Base-by-base conservation (phyloP, 2,888 invertebrate genomes). In the Lomographa bimaculata region DNA sequence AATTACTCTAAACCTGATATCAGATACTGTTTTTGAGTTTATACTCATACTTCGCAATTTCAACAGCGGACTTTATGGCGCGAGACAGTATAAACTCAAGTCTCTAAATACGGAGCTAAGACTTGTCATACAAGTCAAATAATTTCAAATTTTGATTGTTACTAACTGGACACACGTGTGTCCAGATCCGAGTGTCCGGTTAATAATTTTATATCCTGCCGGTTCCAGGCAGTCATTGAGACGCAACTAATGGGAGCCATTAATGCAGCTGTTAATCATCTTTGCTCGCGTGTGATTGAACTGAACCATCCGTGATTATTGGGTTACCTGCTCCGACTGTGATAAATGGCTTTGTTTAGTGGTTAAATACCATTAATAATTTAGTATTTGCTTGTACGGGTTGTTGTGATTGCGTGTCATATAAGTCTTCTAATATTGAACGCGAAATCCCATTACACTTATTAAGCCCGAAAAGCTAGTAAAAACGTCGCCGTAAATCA, bases 401-500 rank as follows among this genome's bases (percentile, higher is more conserved):
- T 9, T 18, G 1, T 9, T 8, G n/a, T n/a, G 28, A 8, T 24
- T 7, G 19, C 41, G 23, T 33, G 23, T 23, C 33, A 26, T 16
- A 27, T 32, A 20, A 20, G 32, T 21, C 26, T 33, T 20, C 7
- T 18, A 11, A 52, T 53, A 53, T 38, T 42, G 30, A 55, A 50
- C 46, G 30, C 40, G 43, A 49, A 57, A 47, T 64, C 53, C 58
- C 69, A 73, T 75, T 71, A 68, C 71, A 58, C 66, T 72, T 64
- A 70, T 62, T 71, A 72, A 75, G 70, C 67, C 64, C 60, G 63
- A 65, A 64, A 71, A 78, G 71, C 73, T 69, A 67, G 71, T 76
- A 73, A 80, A 78, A 74, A 71, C 68, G 72, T 71, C 66, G 55
- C 42, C 74, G 72, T 81, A 80, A 83, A 83, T 84, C 78, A 78